These are phyloP conservation scores for Percina caprodes DNA, from an alignment of 2,113 vertebrate genomes.

Conservation along the genomic window DNA sequence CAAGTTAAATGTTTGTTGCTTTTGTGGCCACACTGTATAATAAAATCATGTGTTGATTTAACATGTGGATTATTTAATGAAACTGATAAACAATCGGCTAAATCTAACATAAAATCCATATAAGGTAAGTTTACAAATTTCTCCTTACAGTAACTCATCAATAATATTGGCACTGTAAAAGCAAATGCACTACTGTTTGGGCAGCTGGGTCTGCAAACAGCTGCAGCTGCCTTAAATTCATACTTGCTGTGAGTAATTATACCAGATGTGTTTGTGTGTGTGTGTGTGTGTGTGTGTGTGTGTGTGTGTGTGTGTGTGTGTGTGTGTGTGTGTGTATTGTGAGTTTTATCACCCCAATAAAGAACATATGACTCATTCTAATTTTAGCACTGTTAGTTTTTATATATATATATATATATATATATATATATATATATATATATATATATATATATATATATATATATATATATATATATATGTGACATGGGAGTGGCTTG, in stretches of 20 bases:
- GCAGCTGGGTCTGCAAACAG: conserved; percentile 42
- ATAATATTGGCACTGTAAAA: neutral
- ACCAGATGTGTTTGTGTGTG: neutral
- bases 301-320: conserved; percentile 17
- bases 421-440: too few species aligned
- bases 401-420: too few species aligned
- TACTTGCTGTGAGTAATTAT: conserved; percentile 24
- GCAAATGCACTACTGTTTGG: conserved; percentile 41
- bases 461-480: too few species aligned
- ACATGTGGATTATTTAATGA: neutral
- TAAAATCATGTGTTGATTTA: neutral
- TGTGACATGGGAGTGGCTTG: conserved; percentile 28
- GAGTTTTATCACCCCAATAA: conserved; percentile 53
- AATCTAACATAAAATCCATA: neutral
- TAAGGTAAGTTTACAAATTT: neutral
- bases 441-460: too few species aligned
- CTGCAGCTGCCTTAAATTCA: conserved; percentile 3
- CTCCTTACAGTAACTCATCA: conserved; percentile 25
- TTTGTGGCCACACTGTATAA: neutral
- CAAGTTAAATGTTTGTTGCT: neutral
- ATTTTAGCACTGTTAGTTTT: conserved; percentile 60
- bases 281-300: neutral
- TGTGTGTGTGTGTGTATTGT: conserved; percentile 4
- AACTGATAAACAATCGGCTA: neutral
- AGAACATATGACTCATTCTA: conserved; percentile 63